Evolutionary conservation across 2,113 vertebrate genomes (phyloP), one percentile per base, ranked within the genome.

Genomic region (Odontesthes bonariensis): DNA sequence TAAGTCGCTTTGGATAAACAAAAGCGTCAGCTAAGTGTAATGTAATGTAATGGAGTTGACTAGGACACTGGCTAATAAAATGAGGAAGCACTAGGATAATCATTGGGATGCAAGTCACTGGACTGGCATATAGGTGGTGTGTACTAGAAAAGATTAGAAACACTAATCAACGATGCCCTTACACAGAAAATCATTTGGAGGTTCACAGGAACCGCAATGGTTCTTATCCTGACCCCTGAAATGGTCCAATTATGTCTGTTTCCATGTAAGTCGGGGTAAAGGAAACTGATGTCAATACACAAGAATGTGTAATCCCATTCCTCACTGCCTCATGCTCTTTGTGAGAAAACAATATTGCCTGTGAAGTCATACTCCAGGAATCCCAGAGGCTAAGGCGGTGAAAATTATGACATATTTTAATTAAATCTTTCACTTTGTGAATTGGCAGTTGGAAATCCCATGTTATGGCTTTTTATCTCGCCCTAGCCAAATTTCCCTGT

Each of bases 251-350:
- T 83, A 73, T 82, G 82, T 90, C 83, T 55, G 77, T 88, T 92
- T 88, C 88, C 84, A 81, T 76, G 78, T 72, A 68, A 32, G 46
- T 84, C 17, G 33, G 71, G 83, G 88, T 65, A 88, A 61, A 83
- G 88, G 86, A 92, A 89, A 85, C 81, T 94, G 92, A 93, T 92
- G 90, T 94, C 93, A 93, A 88, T 76, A 83, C 75, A 73, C 53
- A 93, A 92, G 92, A 93, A 94, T 93, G 92, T 90, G 88, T 92
- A 92, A 92, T 92, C 92, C 91, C 90, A 91, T 91, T 93, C 90
- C 85, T 77, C 42, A 68, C 69, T 64, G 88, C 88, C 85, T 88
- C 83, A 80, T 79, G 71, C 91, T 85, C 87, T 90, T 85, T 64
- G 54, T 66, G 75, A 88, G 87, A 93, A 93, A 93, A 92, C 91